A percentile compares a stretch with the other conserved stretches of the same genome.
Conservation (phyloP, 2,113 vertebrate species). For the Synchiropus splendidus region DNA sequence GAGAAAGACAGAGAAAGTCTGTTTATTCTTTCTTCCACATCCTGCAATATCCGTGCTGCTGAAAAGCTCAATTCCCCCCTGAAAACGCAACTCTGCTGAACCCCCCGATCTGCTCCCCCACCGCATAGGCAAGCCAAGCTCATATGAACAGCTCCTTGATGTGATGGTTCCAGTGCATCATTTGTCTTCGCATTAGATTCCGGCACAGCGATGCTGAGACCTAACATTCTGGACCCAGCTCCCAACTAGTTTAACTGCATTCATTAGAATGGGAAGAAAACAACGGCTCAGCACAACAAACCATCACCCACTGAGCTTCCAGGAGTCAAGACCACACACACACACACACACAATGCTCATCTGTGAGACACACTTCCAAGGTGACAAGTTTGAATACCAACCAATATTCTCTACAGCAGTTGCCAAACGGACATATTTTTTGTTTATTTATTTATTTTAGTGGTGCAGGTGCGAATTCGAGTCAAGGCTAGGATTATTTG, state of each 20-base stretch:
- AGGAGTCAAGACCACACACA: slow-evolving; percentile 8
- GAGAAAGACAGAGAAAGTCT: slow-evolving; percentile 37
- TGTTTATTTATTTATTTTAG: no score
- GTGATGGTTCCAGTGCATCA: slow-evolving; percentile 52
- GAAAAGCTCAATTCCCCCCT: slow-evolving; percentile 61
- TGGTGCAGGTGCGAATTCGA: no score
- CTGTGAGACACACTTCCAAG: not conserved
- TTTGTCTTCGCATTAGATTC: slow-evolving; percentile 48
- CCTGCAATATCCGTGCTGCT: slow-evolving; percentile 61
- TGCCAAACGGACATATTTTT: no score
- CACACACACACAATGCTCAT: slow-evolving; percentile 2
- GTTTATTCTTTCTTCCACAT: slow-evolving; percentile 61
- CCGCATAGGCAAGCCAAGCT: slow-evolving; percentile 28
- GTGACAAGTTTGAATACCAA: slow-evolving; percentile 3
- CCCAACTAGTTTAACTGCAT: slow-evolving; percentile 49
- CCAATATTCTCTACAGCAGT: no score
- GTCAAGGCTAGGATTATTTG: no score
- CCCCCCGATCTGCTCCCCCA: slow-evolving; percentile 5
- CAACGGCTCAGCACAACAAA: slow-evolving; percentile 40
- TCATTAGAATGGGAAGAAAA: slow-evolving; percentile 39
- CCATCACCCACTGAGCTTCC: slow-evolving; percentile 15
- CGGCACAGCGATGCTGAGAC: slow-evolving; percentile 38
- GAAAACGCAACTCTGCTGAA: slow-evolving; percentile 43
- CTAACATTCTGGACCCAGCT: slow-evolving; percentile 25
- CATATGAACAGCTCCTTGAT: slow-evolving; percentile 45